phyloP scores from a whole-genome alignment of 2,888 invertebrate genomes.

The Stegana nigrithorax region DNA sequence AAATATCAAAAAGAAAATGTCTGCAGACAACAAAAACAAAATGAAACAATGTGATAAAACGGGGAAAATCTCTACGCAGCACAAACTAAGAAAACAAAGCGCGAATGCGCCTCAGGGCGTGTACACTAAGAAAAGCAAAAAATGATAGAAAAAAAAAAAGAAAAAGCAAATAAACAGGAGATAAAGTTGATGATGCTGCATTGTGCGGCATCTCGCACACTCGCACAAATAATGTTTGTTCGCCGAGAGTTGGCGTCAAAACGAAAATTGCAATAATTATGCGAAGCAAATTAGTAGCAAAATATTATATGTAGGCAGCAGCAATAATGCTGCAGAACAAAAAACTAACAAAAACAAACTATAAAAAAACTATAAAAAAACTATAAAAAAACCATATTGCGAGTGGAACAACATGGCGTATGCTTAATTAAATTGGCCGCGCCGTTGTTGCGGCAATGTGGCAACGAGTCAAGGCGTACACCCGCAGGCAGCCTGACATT shows the following conservation, averaged over 20 bases:
- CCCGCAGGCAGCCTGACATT: too few species aligned
- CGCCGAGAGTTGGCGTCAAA: too few species aligned
- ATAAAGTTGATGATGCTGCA: too few species aligned
- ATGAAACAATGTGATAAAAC: too few species aligned
- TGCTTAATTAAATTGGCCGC: not conserved
- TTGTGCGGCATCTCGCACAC: too few species aligned
- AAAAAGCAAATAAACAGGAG: slow-evolving; percentile 36
- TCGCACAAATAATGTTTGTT: too few species aligned
- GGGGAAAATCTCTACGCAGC: slow-evolving; percentile 25
- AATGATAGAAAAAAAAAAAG: not conserved
- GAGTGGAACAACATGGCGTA: not conserved
- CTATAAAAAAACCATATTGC: not conserved
- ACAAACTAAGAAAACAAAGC: slow-evolving; percentile 9
- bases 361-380: not conserved
- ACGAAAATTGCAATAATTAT: too few species aligned
- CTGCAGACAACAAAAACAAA: too few species aligned
- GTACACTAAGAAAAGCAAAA: too few species aligned
- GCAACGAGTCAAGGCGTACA: too few species aligned
- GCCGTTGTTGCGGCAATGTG: too few species aligned
- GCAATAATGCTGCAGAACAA: slow-evolving; percentile 35
- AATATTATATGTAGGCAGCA: slow-evolving; percentile 18
- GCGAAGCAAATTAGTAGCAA: slow-evolving; percentile 41
- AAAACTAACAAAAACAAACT: not conserved
- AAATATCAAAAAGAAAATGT: slow-evolving; percentile 22
- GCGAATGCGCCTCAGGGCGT: too few species aligned